phyloP scores from a whole-genome alignment of 1,140 invertebrate genomes.

The Agrypnia vestita region DNA sequence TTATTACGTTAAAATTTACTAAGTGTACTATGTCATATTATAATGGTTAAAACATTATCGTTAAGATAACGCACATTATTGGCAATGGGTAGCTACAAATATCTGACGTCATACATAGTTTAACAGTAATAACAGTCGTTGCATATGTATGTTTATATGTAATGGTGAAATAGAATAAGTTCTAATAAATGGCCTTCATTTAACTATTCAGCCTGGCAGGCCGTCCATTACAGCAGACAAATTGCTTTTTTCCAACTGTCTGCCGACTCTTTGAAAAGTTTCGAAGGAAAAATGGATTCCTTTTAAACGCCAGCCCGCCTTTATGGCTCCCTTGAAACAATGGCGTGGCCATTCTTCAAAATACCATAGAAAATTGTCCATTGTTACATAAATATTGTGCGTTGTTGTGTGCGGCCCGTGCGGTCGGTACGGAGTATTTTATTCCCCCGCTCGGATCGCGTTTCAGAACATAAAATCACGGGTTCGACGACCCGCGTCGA shows the following conservation, averaged over 20 bases:
- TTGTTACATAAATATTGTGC: constrained; percentile 39
- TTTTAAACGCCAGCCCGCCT: constrained; percentile 15
- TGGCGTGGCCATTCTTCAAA: constrained; percentile 36
- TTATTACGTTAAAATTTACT: too few species aligned
- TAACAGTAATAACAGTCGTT: too few species aligned
- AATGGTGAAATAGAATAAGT: too few species aligned
- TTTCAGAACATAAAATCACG: constrained; percentile 27
- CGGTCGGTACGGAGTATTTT: constrained; percentile 12
- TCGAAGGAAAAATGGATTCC: constrained; percentile 33
- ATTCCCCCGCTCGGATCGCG: constrained; percentile 15
- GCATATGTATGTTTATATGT: too few species aligned
- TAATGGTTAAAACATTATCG: too few species aligned
- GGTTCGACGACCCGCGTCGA: constrained; percentile 29
- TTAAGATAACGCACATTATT: too few species aligned
- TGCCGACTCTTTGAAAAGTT: constrained; percentile 11
- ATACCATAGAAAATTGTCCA: constrained; percentile 45
- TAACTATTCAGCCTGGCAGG: too few species aligned
- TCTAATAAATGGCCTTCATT: too few species aligned
- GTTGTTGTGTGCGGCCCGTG: constrained; percentile 22
- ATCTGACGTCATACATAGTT: too few species aligned
- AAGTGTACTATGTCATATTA: too few species aligned
- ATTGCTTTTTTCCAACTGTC: constrained; percentile 34
- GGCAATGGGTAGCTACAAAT: too few species aligned
- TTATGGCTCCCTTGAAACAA: constrained; percentile 34
- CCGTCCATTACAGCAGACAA: constrained; percentile 5